Evolutionary conservation across 1,140 invertebrate genomes (phyloP).

Genomic region (Idris sp.): DNA sequence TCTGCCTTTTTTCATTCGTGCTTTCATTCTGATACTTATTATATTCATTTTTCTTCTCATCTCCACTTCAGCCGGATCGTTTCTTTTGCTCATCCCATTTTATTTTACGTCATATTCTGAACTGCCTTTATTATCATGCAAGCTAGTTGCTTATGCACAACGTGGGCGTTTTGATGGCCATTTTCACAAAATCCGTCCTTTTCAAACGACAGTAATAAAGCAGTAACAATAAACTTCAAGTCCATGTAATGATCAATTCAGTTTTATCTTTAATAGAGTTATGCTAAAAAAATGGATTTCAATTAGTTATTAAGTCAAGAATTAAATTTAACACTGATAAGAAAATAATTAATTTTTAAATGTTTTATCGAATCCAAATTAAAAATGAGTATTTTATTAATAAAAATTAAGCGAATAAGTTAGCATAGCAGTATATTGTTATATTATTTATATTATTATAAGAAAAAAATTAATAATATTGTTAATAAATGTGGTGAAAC

Average conservation of each 20-base stretch:
- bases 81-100: constrained; percentile 58
- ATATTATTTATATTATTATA: too few relatives aligned
- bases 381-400: too few relatives aligned
- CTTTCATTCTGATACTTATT: constrained; percentile 32
- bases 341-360: too few relatives aligned
- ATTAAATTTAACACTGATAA: too few relatives aligned
- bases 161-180: constrained; percentile 53
- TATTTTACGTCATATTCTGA: constrained; percentile 57
- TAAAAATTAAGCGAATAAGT: too few relatives aligned
- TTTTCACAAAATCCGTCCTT: constrained; percentile 57
- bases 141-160: constrained; percentile 50
- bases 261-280: constrained; percentile 33
- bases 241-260: constrained; percentile 34
- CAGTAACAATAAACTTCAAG: constrained; percentile 54
- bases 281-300: constrained; percentile 28
- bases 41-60: constrained; percentile 30
- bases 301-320: constrained; percentile 35
- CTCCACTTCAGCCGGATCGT: constrained; percentile 35
- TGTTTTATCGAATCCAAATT: too few relatives aligned
- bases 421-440: too few relatives aligned
- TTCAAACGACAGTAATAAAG: constrained; percentile 54
- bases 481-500: too few relatives aligned
- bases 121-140: constrained; percentile 56
- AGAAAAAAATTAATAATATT: too few relatives aligned
- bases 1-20: constrained; percentile 27